A percentile compares a stretch with the other conserved stretches of the same genome.
Evolutionary conservation across 2,888 invertebrate species (phyloP).

Genomic region (Oxystoma pomonae): DNA sequence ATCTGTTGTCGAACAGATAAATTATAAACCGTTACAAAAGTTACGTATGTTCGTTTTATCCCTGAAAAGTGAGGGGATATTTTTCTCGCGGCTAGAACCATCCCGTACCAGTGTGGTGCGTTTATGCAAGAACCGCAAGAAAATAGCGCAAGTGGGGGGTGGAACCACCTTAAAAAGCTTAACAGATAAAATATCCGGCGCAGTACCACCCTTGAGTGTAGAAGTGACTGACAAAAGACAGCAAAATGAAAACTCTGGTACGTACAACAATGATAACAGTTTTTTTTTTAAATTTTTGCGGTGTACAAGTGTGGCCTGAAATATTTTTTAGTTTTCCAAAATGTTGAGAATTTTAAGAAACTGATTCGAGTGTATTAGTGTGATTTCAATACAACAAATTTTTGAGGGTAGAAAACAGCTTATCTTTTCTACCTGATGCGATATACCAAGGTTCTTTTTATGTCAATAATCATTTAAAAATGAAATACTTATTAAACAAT

Average conservation of each 20-base stretch:
- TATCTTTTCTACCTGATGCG: too few species aligned
- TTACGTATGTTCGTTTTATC: neutral
- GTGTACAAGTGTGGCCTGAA: too few species aligned
- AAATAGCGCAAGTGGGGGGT: neutral
- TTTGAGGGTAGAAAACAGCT: too few species aligned
- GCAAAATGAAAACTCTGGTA: slow-evolving; percentile 25
- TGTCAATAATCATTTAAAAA: too few species aligned
- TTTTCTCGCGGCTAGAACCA: neutral
- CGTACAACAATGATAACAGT: slow-evolving; percentile 12
- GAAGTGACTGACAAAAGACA: slow-evolving; percentile 13
- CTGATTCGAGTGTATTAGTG: too few species aligned
- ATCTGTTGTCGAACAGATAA: neutral
- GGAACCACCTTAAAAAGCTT: neutral
- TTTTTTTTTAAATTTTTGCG: too few species aligned
- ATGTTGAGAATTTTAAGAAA: too few species aligned
- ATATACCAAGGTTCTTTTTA: too few species aligned
- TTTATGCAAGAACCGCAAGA: neutral
- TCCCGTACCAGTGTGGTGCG: neutral
- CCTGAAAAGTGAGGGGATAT: neutral
- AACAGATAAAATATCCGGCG: slow-evolving; percentile 3
- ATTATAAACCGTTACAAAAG: neutral
- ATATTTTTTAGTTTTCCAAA: too few species aligned
- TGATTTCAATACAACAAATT: too few species aligned
- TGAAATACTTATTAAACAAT: too few species aligned
- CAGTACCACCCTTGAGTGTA: slow-evolving; percentile 24